phyloP scores from a whole-genome alignment of 2,797 vertebrate species.

The Okamejei kenojei region DNA sequence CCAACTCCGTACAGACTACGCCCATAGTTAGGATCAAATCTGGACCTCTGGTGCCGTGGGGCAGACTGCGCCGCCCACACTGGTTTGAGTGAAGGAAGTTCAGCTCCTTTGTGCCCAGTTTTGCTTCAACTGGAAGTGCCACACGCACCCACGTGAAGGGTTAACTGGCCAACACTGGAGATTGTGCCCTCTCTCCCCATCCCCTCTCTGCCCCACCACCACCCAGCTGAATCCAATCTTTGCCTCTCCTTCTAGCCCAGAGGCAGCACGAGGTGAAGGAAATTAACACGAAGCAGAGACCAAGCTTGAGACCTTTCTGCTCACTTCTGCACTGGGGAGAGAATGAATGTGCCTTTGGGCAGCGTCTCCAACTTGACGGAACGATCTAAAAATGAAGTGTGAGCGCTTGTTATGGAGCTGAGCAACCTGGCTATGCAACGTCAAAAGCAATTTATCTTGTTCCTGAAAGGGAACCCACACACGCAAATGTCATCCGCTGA shows the following conservation, averaged over 20 bases:
- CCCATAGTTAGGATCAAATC: too few species aligned
- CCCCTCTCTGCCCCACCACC: too few species aligned
- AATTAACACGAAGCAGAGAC: not conserved
- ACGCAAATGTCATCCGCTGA: not conserved
- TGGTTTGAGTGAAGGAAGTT: not conserved
- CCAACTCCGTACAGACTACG: too few species aligned
- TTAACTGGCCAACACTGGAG: not conserved
- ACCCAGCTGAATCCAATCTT: not conserved
- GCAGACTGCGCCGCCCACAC: too few species aligned
- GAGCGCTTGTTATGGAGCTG: not conserved
- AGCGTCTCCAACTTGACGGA: not conserved
- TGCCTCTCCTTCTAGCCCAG: not conserved
- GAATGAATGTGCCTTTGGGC: not conserved
- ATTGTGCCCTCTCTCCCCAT: not conserved
- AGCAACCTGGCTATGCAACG: not conserved
- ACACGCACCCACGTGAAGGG: not conserved
- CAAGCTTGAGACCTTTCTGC: not conserved
- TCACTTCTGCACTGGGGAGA: not conserved
- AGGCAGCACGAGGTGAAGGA: not conserved
- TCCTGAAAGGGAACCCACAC: not conserved
- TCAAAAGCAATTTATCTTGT: not conserved
- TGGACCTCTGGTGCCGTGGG: too few species aligned
- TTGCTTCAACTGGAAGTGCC: not conserved
- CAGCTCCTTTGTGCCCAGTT: not conserved
- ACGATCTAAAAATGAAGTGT: not conserved